Evolutionary conservation across 2,888 invertebrate species (phyloP).

Genomic region (Syritta pipiens): DNA sequence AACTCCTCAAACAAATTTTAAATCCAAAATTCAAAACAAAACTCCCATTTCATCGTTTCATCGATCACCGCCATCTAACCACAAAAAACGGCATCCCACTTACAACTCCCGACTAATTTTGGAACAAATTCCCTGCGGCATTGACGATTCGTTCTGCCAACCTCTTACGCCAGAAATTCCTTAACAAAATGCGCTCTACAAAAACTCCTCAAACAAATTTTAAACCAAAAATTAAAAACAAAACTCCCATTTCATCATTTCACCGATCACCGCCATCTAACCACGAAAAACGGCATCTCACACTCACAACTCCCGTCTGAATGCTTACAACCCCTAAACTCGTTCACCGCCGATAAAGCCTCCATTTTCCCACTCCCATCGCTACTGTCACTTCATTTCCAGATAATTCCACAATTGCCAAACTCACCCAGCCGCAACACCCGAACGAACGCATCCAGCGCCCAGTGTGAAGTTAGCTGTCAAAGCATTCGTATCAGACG

Average conservation of each 20-base stretch:
- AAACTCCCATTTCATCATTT: too few relatives aligned
- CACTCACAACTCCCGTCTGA: not conserved
- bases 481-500: conserved; percentile 26
- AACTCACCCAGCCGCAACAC: not conserved
- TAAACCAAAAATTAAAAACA: not conserved
- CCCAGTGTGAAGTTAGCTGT: conserved; percentile 48
- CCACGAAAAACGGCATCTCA: not conserved
- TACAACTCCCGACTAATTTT: conserved; percentile 1
- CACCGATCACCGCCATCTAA: conserved; percentile 22
- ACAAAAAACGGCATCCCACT: not conserved
- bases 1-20: too few relatives aligned
- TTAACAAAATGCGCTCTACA: too few relatives aligned
- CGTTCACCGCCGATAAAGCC: conserved; percentile 8
- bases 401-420: conserved; percentile 46
- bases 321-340: not conserved
- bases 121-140: too few relatives aligned
- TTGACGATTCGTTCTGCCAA: too few relatives aligned
- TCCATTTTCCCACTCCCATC: too few relatives aligned
- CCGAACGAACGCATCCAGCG: conserved; percentile 51
- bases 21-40: too few relatives aligned
- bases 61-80: conserved; percentile 28
- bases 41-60: too few relatives aligned
- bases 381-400: conserved; percentile 23
- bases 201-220: not conserved
- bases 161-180: too few relatives aligned